A percentile compares a stretch with the other conserved stretches of the same genome.
Evolutionary conservation across 2,113 vertebrate genomes (phyloP).

Genomic region (Paramormyrops kingsleyae): DNA sequence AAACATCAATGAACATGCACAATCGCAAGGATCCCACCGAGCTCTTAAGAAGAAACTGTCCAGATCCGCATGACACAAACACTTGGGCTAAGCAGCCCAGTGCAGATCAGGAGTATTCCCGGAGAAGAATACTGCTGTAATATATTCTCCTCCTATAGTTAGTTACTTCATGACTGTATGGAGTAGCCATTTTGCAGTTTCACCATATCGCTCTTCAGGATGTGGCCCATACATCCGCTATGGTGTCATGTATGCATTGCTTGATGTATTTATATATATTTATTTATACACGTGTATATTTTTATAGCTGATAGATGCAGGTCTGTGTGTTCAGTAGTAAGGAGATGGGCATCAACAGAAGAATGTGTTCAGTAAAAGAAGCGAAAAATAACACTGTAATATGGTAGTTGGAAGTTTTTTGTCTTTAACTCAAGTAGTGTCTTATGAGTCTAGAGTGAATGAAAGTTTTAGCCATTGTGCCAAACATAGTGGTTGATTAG

Average conservation of each 20-base stretch:
- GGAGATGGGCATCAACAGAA: neutral
- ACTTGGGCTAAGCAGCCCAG: neutral
- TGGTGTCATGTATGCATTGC: neutral
- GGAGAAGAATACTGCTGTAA: neutral
- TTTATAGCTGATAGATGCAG: neutral
- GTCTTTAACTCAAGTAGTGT: neutral
- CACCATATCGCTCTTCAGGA: neutral
- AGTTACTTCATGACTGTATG: neutral
- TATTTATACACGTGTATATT: neutral
- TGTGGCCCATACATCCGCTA: neutral
- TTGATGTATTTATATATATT: neutral
- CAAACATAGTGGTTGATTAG: neutral
- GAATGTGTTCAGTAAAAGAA: neutral
- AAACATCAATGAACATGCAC: neutral
- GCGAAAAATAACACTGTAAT: neutral
- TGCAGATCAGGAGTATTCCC: neutral
- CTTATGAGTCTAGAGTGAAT: neutral
- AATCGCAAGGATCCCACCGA: neutral
- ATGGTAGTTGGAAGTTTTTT: neutral
- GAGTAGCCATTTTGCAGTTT: neutral
- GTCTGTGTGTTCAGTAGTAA: neutral
- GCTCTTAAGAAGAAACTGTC: neutral
- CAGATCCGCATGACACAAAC: neutral
- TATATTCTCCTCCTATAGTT: neutral
- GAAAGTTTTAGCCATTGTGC: neutral